Evolutionary conservation across 2,797 vertebrate genomes (phyloP), one percentile per base, ranked within the genome.

Genomic region (Enteromius paludinosus): DNA sequence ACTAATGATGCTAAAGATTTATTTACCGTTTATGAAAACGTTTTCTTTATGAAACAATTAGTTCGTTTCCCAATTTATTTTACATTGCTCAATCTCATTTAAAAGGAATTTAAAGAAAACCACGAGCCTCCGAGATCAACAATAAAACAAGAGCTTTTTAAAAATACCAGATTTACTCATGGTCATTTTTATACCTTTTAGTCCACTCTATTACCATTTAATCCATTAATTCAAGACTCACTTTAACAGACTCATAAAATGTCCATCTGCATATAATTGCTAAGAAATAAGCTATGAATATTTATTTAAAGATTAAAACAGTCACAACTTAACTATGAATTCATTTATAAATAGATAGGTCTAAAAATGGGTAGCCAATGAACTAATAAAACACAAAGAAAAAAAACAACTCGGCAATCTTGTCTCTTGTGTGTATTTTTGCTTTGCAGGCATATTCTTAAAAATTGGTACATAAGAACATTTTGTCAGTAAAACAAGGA

Each of bases 391-490:
- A 65, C 10, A 28, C 18, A 28, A 2, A 14, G 4, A 70, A 30
- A 71, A 25, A 66, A 61, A 18, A 52, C 81, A 83, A 89, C 73
- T 83, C 49, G 75, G 25, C 18, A 80, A 41, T 41, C 38, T 73
- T 43, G 82, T 35, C 25, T 89, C 87, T 88, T 74, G 73, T 88
- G 86, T 88, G 88, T 89, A 90, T 91, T 89, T 86, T 43, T 89
- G 78, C 83, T 86, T 87, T 84, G 87, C 86, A 87, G 85, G 75
- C 25, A 61, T 73, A 62, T 23, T 83, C 82, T 88, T 90, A 93
- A 93, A 89, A 89, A 93, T 86, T 83, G 88, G 25, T 86, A 89
- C 83, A 88, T 65, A 81, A 86, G 81, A 90, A 72, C 79, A 72
- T 20, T 15, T 78, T 62, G 33, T 69, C 56, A 88, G 90, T 91